Percentiles rank a stretch among this genome's conserved stretches.
These are phyloP conservation scores for Polypterus bichir DNA, from an alignment of 2,113 vertebrate genomes.

Conservation along the genomic window DNA sequence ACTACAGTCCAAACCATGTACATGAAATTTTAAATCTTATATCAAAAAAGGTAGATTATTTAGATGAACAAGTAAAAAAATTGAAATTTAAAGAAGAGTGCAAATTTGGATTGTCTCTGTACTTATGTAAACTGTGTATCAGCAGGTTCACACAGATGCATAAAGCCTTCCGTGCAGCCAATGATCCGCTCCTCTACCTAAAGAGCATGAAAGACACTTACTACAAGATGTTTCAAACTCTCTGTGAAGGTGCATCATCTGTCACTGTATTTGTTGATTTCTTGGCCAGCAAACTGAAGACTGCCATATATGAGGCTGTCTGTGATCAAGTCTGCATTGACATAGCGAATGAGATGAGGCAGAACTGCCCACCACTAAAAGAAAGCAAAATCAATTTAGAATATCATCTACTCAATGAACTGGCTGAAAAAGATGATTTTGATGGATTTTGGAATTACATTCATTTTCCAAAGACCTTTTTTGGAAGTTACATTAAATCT, in stretches of 20 bases:
- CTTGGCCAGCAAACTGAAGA: slow-evolving; percentile 2
- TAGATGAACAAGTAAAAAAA: slow-evolving; percentile 9
- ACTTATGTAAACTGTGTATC: slow-evolving; percentile 24
- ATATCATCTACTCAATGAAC: slow-evolving; percentile 15
- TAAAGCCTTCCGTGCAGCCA: slow-evolving; percentile 29
- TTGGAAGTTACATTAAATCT: too few relatives aligned
- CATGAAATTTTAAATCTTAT: slow-evolving; percentile 23
- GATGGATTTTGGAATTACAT: slow-evolving; percentile 12
- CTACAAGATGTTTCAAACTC: slow-evolving; percentile 18
- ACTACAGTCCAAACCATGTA: slow-evolving; percentile 28
- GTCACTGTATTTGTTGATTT: slow-evolving; percentile 13
- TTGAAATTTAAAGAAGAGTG: slow-evolving; percentile 14
- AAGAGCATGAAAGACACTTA: slow-evolving; percentile 19
- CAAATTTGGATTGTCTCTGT: slow-evolving; percentile 21
- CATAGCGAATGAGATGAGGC: slow-evolving; percentile 8
- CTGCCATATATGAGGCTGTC: slow-evolving; percentile 2
- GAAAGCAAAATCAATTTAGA: slow-evolving; percentile 18
- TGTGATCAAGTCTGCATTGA: neutral
- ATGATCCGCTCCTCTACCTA: slow-evolving; percentile 20
- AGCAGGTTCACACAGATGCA: slow-evolving; percentile 23
- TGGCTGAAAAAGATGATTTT: slow-evolving; percentile 11
- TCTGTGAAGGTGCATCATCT: slow-evolving; percentile 20
- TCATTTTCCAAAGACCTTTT: too few relatives aligned
- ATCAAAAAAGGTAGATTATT: slow-evolving; percentile 25
- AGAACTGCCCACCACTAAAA: slow-evolving; percentile 6